Percentiles rank a stretch among this genome's conserved stretches.
These are phyloP conservation scores for Ceryle rudis DNA, from an alignment of 2,797 vertebrate species.

Conservation along the genomic window DNA sequence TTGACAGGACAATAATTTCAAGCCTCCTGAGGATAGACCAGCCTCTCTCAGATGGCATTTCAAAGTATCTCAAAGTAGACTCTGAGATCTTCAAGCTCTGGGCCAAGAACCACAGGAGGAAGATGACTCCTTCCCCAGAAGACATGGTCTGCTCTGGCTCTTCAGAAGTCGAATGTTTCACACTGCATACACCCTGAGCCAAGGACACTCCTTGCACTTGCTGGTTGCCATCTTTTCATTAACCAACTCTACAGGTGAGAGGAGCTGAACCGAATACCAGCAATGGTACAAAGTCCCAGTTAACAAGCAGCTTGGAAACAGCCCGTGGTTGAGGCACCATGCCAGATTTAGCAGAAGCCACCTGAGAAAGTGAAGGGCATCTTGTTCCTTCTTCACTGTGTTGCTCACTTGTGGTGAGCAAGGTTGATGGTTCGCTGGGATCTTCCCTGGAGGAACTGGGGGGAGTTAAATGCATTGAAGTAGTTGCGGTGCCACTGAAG, in stretches of 20 bases:
- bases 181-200: accelerated
- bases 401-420: background rate
- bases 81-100: background rate
- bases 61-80: background rate
- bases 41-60: background rate
- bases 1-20: background rate
- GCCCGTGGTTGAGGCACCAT: accelerated
- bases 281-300: background rate
- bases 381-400: background rate
- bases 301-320: background rate
- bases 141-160: background rate
- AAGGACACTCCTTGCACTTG: background rate
- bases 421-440: background rate
- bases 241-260: background rate
- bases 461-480: background rate
- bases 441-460: background rate
- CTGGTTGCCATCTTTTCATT: background rate
- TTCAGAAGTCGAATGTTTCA: background rate
- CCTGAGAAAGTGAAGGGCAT: background rate
- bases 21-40: background rate
- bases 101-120: background rate
- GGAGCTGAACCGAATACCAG: background rate
- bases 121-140: background rate
- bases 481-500: background rate
- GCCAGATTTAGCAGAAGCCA: background rate